Evolutionary conservation across 2,888 invertebrate species (phyloP).

Genomic region (Pseudococcus jackbeardsleyi): DNA sequence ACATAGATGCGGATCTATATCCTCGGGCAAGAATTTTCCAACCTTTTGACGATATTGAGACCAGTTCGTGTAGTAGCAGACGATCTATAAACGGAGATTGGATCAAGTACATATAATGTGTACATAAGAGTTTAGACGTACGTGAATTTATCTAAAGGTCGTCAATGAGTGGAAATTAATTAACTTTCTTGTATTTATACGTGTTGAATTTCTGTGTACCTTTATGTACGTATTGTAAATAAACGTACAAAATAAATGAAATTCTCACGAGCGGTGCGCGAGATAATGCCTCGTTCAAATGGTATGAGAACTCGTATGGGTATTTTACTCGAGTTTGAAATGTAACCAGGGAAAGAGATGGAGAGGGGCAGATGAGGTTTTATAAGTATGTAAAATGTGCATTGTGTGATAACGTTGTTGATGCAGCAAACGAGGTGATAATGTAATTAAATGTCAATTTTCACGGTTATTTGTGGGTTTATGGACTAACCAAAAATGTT

Average conservation of each 20-base stretch:
- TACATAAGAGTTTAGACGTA: not conserved
- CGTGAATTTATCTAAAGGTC: not conserved
- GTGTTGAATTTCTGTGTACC: not conserved
- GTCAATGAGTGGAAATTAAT: not conserved
- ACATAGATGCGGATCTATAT: conserved; percentile 93
- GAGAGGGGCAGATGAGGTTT: not conserved
- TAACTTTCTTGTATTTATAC: not conserved
- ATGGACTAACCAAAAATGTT: too few relatives aligned
- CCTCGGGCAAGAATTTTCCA: conserved; percentile 93
- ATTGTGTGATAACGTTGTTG: not conserved
- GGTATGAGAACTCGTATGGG: not conserved
- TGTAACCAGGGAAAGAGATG: not conserved
- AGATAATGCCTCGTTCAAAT: not conserved
- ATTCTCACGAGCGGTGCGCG: not conserved
- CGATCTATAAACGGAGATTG: conserved; percentile 75
- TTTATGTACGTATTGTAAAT: not conserved
- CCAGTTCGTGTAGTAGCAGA: conserved; percentile 99
- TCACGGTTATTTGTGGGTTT: not conserved
- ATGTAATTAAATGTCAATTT: not conserved
- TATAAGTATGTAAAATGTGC: not conserved
- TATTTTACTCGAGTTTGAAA: not conserved
- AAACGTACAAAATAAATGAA: not conserved
- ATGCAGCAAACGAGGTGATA: not conserved
- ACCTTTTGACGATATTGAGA: conserved; percentile 93
- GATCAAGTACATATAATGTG: not conserved